Evolutionary conservation across 2,888 invertebrate species (phyloP), one percentile per base, ranked within the genome.

Genomic region (Drosophila tanythrix): DNA sequence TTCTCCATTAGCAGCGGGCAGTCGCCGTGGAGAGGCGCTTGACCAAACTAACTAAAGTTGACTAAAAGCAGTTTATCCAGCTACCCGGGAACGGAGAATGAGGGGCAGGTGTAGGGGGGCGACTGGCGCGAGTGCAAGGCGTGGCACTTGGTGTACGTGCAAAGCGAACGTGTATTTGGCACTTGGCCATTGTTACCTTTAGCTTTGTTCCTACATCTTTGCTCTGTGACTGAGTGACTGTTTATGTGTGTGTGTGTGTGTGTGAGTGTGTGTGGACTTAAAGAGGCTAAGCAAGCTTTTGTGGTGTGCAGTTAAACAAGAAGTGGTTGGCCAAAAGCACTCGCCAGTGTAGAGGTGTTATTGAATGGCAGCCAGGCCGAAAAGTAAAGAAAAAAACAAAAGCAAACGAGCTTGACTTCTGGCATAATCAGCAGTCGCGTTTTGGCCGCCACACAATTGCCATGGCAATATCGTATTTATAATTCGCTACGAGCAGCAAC

Each of bases 271-370:
- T 70, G 52, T 35, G 40, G 70, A 82, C 88, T 88, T 88, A 69
- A 84, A 89, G 85, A 82, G 67, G 85, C 88, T 89, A 88, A 85
- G 85, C 85, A 84, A 84, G 89, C 88, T 88, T 89, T 89, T 85
- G 85, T 76, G 88, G 85, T 70, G 66, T 25, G 27, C 60, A 58
- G 69, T 71, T 74, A 68, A 70, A 69, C 74, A 67, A 79, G 70
- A 72, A 79, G 65, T 68, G 82, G 69, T 72, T 61, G 57, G 62
- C 66, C 66, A 56, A 60, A 40, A 50, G 33, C 53, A 52, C 50
- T 38, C 58, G 62, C 61, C 61, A 10, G 3, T 31, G 15, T 10
- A 11, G 29, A 73, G 73, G 76, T 76, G 87, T 86, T 87, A 72
- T 65, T 76, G 78, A 79, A 63, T 77, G 83, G 70, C 80, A 80